A percentile compares a stretch with the other conserved stretches of the same genome.
Evolutionary conservation across 2,888 invertebrate genomes (phyloP).

Genomic region (Parelbella ahira): DNA sequence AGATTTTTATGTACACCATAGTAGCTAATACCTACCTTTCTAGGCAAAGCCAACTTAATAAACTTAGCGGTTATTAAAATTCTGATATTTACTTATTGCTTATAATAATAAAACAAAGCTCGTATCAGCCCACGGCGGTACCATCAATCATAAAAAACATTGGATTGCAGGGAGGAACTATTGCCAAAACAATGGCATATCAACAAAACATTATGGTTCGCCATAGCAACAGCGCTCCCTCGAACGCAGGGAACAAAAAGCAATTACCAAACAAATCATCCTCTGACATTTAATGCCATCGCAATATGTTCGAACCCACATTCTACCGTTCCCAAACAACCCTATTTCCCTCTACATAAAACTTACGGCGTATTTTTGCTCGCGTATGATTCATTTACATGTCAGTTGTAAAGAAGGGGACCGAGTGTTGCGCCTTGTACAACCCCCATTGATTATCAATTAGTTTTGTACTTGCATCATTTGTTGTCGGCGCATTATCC

Average conservation of each 20-base stretch:
- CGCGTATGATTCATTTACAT: slow-evolving; percentile 69
- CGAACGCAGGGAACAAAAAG: slow-evolving; percentile 60
- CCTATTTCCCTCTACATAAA: slow-evolving; percentile 45
- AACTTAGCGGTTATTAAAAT: too few species aligned
- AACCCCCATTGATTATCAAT: slow-evolving; percentile 76
- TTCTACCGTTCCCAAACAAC: slow-evolving; percentile 48
- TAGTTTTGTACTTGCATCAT: slow-evolving; percentile 74
- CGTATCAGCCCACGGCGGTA: slow-evolving; percentile 16
- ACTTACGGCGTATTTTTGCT: slow-evolving; percentile 53
- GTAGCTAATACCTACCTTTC: too few species aligned
- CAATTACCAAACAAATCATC: slow-evolving; percentile 80
- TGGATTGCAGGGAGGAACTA: slow-evolving; percentile 38
- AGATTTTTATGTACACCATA: too few species aligned
- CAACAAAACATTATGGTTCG: slow-evolving; percentile 59
- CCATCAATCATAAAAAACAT: slow-evolving; percentile 43
- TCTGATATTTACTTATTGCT: too few species aligned
- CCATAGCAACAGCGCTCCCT: slow-evolving; percentile 60
- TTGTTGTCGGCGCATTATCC: slow-evolving; percentile 69
- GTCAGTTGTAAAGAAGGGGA: slow-evolving; percentile 53
- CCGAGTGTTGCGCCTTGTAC: slow-evolving; percentile 48
- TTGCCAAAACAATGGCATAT: slow-evolving; percentile 62
- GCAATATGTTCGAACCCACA: slow-evolving; percentile 74
- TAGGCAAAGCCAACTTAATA: too few species aligned
- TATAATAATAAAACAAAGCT: neutral
- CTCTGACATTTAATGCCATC: slow-evolving; percentile 74